phyloP scores from a whole-genome alignment of 2,888 invertebrate genomes.

The Cacoxenus indagator region DNA sequence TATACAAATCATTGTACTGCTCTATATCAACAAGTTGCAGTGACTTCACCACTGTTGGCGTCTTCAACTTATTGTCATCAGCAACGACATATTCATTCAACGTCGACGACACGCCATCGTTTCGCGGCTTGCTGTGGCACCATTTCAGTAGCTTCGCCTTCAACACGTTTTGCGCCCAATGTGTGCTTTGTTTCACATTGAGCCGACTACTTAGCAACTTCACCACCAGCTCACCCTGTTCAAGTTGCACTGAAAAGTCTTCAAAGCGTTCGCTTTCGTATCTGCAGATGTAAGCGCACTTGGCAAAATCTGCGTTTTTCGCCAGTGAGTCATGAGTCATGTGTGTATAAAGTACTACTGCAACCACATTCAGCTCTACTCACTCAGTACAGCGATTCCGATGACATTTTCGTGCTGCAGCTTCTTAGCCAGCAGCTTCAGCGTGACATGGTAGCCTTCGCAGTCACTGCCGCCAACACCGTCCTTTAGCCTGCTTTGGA shows the following conservation, averaged over 20 bases:
- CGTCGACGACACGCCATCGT: not conserved
- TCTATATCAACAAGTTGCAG: slow-evolving; percentile 78
- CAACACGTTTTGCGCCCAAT: slow-evolving; percentile 61
- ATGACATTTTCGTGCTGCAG: slow-evolving; percentile 36
- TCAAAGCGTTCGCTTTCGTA: slow-evolving; percentile 45
- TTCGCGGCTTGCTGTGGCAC: slow-evolving; percentile 42
- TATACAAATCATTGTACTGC: slow-evolving; percentile 80
- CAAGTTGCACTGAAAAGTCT: slow-evolving; percentile 50
- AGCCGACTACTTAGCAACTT: slow-evolving; percentile 22
- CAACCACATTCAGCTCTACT: not conserved
- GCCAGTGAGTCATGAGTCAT: not conserved
- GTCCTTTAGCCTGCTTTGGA: slow-evolving; percentile 30
- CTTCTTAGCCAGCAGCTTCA: slow-evolving; percentile 60
- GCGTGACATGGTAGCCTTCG: slow-evolving; percentile 50
- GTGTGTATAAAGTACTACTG: not conserved
- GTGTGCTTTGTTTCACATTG: slow-evolving; percentile 30
- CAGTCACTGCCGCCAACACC: slow-evolving; percentile 18
- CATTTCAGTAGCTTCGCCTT: slow-evolving; percentile 73
- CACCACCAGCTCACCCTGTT: slow-evolving; percentile 33
- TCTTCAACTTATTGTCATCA: not conserved
- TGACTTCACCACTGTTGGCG: slow-evolving; percentile 71
- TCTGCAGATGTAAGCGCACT: slow-evolving; percentile 49
- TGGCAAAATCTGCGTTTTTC: slow-evolving; percentile 53
- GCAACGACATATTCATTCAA: not conserved
- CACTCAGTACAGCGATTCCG: slow-evolving; percentile 57